Conservation (phyloP, 2,888 invertebrate genomes). For the Cordilura impudica region DNA sequence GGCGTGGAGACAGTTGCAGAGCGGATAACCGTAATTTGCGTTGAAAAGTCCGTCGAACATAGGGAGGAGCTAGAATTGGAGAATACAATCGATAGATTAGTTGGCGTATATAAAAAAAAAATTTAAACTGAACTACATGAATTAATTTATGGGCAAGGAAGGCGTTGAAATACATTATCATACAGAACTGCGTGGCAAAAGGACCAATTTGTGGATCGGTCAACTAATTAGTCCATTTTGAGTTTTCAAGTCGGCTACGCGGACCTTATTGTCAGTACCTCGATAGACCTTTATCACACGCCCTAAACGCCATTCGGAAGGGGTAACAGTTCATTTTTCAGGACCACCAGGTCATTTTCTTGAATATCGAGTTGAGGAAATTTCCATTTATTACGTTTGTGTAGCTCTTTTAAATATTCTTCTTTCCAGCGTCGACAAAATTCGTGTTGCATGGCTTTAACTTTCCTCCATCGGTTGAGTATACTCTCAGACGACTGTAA, state of each 20-base stretch:
- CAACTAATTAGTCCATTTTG: background rate
- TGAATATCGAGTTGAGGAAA: no score
- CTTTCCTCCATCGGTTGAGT: no score
- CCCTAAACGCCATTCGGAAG: slow-evolving; percentile 11
- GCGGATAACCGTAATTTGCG: background rate
- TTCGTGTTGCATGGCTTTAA: no score
- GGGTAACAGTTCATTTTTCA: background rate
- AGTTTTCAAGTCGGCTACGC: slow-evolving; percentile 12
- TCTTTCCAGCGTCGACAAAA: no score
- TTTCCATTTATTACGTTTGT: slow-evolving; percentile 37
- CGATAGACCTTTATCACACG: background rate
- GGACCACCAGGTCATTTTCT: no score
- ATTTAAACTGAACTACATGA: no score
- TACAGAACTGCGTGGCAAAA: background rate
- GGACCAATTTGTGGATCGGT: background rate
- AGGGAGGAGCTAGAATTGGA: background rate
- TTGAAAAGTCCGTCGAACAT: background rate
- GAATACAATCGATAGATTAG: no score
- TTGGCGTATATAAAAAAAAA: no score
- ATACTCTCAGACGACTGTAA: no score
- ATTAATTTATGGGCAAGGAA: no score
- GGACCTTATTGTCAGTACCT: background rate
- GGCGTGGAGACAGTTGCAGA: background rate
- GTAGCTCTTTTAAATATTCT: slow-evolving; percentile 37
- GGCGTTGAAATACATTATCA: no score